Evolutionary conservation across 2,888 invertebrate genomes (phyloP).

Genomic region (Hemicrepidius hirtus): DNA sequence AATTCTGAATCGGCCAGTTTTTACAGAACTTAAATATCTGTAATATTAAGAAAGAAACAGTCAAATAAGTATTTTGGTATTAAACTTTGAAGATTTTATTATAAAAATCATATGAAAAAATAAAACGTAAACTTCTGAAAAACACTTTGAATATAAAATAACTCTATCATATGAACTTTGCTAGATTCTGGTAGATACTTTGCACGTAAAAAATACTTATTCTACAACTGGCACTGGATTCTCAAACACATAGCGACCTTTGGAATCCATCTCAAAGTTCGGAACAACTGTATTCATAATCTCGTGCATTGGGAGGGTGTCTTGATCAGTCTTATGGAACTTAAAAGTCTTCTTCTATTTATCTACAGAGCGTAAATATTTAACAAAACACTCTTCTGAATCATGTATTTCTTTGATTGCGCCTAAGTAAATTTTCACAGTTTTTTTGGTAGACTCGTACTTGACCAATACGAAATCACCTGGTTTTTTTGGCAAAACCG

Average conservation of each 20-base stretch:
- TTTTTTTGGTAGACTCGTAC: conserved; percentile 37
- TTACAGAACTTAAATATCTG: conserved; percentile 30
- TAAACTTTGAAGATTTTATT: background rate
- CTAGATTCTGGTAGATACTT: too few species aligned
- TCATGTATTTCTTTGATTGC: conserved; percentile 16
- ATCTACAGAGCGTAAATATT: too few species aligned
- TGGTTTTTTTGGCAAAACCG: conserved; percentile 36
- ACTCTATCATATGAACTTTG: too few species aligned
- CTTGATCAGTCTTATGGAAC: too few species aligned
- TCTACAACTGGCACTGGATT: conserved; percentile 30
- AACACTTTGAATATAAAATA: too few species aligned
- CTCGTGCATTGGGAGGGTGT: conserved; percentile 7
- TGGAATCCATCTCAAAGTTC: conserved; percentile 9
- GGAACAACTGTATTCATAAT: conserved; percentile 28
- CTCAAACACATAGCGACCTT: conserved; percentile 12
- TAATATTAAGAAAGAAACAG: conserved; percentile 11
- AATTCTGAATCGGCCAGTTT: conserved; percentile 21
- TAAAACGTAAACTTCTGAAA: too few species aligned
- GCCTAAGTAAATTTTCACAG: conserved; percentile 39
- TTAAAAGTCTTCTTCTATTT: too few species aligned
- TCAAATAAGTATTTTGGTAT: conserved; percentile 9
- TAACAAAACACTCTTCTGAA: too few species aligned
- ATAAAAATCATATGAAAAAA: background rate
- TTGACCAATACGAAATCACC: conserved; percentile 39
- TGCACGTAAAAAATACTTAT: conserved; percentile 29